Evolutionary conservation across 2,888 invertebrate species (phyloP).

Genomic region (Invenusta paracnida): DNA sequence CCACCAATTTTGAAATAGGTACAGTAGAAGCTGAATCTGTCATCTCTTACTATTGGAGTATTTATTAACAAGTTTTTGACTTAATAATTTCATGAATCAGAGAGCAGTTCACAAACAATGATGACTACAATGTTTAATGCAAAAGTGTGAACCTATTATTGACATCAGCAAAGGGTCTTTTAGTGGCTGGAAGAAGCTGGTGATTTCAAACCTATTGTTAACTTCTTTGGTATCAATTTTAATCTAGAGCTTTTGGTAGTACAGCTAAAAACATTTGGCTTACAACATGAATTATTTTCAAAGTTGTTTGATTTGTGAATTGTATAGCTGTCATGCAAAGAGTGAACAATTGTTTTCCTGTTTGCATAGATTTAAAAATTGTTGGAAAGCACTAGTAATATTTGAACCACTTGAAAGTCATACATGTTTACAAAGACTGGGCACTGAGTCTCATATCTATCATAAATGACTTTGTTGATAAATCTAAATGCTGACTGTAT

Average conservation of each 20-base stretch:
- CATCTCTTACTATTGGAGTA: not conserved
- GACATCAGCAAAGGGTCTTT: not conserved
- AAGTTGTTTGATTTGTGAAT: slow-evolving; percentile 3
- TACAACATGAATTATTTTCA: slow-evolving; percentile 23
- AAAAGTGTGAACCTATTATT: not conserved
- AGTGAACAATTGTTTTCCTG: too few species aligned
- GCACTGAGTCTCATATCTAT: not conserved
- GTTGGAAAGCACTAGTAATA: not conserved
- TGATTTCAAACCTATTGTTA: slow-evolving; percentile 5
- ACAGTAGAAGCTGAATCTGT: not conserved
- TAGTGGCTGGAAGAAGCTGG: not conserved
- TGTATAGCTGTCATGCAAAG: not conserved
- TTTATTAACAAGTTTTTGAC: not conserved
- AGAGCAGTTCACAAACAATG: not conserved
- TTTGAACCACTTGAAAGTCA: slow-evolving; percentile 11
- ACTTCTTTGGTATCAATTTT: slow-evolving; percentile 11
- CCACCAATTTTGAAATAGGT: not conserved
- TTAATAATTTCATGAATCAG: not conserved
- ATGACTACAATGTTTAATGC: not conserved
- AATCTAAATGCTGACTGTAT: slow-evolving; percentile 13
- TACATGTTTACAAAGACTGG: not conserved
- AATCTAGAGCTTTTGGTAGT: slow-evolving; percentile 21
- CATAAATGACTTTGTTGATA: slow-evolving; percentile 23
- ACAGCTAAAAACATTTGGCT: slow-evolving; percentile 24
- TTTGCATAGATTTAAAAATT: too few species aligned